Evolutionary conservation across 2,888 invertebrate species (phyloP), one percentile per base, ranked within the genome.

Genomic region (Euzophera pinguis): DNA sequence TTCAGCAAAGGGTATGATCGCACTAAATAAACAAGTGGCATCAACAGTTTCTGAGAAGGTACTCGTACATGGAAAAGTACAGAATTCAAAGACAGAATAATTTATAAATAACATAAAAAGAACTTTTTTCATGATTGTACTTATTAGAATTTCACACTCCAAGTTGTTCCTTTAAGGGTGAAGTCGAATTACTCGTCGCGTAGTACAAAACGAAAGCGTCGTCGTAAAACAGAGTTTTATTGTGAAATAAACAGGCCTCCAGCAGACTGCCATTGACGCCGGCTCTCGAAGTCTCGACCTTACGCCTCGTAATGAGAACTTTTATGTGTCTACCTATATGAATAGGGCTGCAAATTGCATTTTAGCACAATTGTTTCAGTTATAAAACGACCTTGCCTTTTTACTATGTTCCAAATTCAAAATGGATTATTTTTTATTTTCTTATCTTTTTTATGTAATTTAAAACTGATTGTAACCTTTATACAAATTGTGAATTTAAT

Each of bases 191-290:
- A 52, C 29, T 16, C 45, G 43, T 45, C 38, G 22, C 38, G 35
- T 45, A 45, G 35, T 45, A 37, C 45, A 34, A 34, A 41, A 50
- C 10, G 32, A 14, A 14, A 59, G 62, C 63, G 61, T 67, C 63
- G 58, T 70, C 69, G 65, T 75, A 73, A 73, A 75, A 61, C 64
- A 59, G 64, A 59, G 65, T 69, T 73, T 74, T 75, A 75, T 72
- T 69, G 71, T 68, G 64, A 57, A 62, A 69, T 75, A 72, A 73
- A 73, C 69, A 70, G 71, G 58, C 61, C 61, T 62, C 62, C 60
- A 58, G 61, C 60, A 71, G 70, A 69, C 71, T 61, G 54, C 63
- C 71, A 73, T 75, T 73, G 74, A 73, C 68, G 69, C 62, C 61
- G 62, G 60, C 63, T 56, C 55, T 59, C 65, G 62, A 58, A 60